Base-by-base conservation (phyloP, 2,888 invertebrate species). In the Heterodera filipjevi region DNA sequence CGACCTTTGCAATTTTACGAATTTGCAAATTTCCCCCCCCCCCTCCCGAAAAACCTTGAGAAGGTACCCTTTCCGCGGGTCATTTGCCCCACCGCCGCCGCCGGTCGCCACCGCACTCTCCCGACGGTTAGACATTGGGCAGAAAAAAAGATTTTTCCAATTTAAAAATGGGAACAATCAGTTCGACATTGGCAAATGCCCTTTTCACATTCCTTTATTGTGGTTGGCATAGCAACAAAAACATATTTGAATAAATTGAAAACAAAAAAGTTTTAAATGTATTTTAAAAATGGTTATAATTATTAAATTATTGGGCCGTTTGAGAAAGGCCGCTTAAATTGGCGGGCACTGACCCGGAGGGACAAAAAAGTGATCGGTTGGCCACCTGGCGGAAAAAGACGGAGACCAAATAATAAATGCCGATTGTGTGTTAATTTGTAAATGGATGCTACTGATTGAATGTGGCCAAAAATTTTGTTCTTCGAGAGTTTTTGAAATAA, bases 1-100 rank as follows among this genome's bases (percentile, higher is more conserved):
- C 85, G 14, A 85, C 76, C 64, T 85, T 79, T 5, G 82, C 77
- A 33, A 84, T 77, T 59, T n/a, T 0, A 5, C 59, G 5, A 59
- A 5, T 49, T 14, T 14, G 3, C 49, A 12, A 14, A 3, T 35
- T 68, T 68, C 33, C 16, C 33, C 59, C 53, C 22, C 53, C 22
- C 19, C 19, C 53, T 6, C 27, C 27, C n/a, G 27, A 19, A 16
- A 59, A 59, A 59, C 59, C 68, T 68, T 68, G 68, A 68, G 68
- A 22, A 68, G 68, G 68, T 68, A 68, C 22, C 32, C 68, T 22
- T 68, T 68, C 14, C 68, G 68, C 33, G 14, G 33, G 68, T 68
- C 68, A 12, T n/a, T 6, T 8, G 8, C 39, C 39, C 8, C 39
- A 6, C 59, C 59, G 5, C 59, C 59, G 59, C 59, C 59, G 22